Base-by-base conservation (phyloP, 2,888 invertebrate species). In the Parnassius apollo region DNA sequence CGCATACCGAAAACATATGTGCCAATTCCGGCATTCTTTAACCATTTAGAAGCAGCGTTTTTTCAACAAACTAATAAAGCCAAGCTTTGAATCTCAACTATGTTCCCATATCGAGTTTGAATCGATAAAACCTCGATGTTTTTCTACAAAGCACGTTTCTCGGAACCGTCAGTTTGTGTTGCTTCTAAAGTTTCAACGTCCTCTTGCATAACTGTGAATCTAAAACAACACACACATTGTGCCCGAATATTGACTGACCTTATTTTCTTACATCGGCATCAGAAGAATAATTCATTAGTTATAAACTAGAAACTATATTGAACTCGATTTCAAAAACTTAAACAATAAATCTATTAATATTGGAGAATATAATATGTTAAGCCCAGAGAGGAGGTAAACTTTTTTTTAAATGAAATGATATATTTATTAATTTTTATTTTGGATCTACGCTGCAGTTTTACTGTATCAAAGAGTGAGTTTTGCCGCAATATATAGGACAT, bases 101-200 rank as follows among this genome's bases (percentile, higher is more conserved):
- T 82, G 85, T 77, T 84, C 81, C 78, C 82, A 79, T 88, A 88
- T 88, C 85, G 85, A 78, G 78, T 85, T 83, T 75, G 69, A 76
- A 85, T 85, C 87, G 83, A 87, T 87, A 84, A 86, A 87, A 80
- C 78, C 73, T 72, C 74, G 65, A 78, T 90, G 89, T 91, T 91
- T 88, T 86, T 88, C 82, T 85, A 79, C 75, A 72, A 80, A 81
- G 88, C 91, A 91, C 91, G 90, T 88, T 91, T 91, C 90, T 87
- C 50, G 74, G 91, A 91, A 90, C 78, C 71, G 76, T 74, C 76
- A 68, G 70, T 70, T 70, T 69, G 70, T 68, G 70, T 68, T 61
- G 59, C 78, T 78, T 75, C 81, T 86, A 81, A 79, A 76, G 80
- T 86, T 86, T 79, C 86, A 82, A 78, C 80, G 77, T 78, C 77